Evolutionary conservation across 2,113 vertebrate genomes (phyloP).

Genomic region (Tapirus terrestris): DNA sequence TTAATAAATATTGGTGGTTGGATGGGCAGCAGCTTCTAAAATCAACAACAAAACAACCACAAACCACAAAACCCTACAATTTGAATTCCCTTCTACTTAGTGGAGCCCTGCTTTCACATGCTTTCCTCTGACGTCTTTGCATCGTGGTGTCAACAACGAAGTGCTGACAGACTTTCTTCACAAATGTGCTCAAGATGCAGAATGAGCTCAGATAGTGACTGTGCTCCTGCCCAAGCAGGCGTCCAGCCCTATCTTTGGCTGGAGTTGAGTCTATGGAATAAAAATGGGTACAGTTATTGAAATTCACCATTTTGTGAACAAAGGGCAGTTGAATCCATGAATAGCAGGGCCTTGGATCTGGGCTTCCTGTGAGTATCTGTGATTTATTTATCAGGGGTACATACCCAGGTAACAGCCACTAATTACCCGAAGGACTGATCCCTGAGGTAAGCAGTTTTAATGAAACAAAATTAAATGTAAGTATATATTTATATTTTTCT

Average conservation of each 20-base stretch:
- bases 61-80: background rate
- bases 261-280: background rate
- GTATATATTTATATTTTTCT: background rate
- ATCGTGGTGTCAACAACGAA: background rate
- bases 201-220: background rate
- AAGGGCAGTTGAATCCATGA: background rate
- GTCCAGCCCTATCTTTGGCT: background rate
- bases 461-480: background rate
- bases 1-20: background rate
- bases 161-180: conserved; percentile 8
- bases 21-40: background rate
- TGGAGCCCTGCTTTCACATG: background rate
- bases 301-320: conserved; percentile 5
- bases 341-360: background rate
- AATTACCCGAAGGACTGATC: background rate
- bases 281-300: background rate
- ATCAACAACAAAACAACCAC: background rate
- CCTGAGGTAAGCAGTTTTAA: background rate
- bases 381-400: background rate
- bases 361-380: background rate
- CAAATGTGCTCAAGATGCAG: background rate
- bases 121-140: background rate
- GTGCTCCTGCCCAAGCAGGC: background rate
- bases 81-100: background rate
- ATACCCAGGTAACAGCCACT: background rate